A percentile compares a stretch with the other conserved stretches of the same genome.
These are phyloP conservation scores for Chamaedrilus cognettii DNA, from an alignment of 2,888 invertebrate species.

Conservation along the genomic window DNA sequence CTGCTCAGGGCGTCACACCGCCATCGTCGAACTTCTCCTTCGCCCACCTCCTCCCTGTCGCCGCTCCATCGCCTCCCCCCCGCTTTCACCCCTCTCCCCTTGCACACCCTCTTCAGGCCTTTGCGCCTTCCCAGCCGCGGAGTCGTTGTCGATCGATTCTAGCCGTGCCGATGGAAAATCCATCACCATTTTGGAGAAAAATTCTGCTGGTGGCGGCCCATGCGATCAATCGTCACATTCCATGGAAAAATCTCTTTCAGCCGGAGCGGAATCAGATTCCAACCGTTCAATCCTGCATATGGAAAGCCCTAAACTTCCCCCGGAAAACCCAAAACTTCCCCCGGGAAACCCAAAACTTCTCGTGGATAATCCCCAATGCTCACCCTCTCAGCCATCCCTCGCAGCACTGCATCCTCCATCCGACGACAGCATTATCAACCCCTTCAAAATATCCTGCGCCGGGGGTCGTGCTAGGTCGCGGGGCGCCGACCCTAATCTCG, in stretches of 20 bases:
- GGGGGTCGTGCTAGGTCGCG: no score
- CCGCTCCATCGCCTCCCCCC: not conserved
- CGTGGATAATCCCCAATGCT: no score
- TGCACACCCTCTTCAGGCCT: not conserved
- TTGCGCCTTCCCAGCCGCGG: not conserved
- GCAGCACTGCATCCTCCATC: no score
- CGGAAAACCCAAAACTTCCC: not conserved
- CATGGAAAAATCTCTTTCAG: not conserved
- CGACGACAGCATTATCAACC: not conserved
- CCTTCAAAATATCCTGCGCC: no score
- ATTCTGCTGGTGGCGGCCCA: not conserved
- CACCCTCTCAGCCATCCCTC: no score
- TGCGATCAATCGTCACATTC: no score
- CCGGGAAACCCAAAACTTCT: no score
- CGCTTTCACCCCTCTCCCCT: not conserved
- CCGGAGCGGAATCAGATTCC: not conserved
- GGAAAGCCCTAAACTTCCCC: not conserved
- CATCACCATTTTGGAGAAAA: no score
- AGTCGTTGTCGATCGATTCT: not conserved
- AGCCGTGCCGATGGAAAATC: no score
- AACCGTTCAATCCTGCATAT: not conserved
- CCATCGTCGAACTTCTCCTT: conserved; percentile 27
- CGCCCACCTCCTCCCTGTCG: not conserved
- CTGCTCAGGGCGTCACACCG: conserved; percentile 33
- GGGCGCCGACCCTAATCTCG: conserved; percentile 31